Conservation (phyloP, 2,888 invertebrate species). For the Phortica okadai region DNA sequence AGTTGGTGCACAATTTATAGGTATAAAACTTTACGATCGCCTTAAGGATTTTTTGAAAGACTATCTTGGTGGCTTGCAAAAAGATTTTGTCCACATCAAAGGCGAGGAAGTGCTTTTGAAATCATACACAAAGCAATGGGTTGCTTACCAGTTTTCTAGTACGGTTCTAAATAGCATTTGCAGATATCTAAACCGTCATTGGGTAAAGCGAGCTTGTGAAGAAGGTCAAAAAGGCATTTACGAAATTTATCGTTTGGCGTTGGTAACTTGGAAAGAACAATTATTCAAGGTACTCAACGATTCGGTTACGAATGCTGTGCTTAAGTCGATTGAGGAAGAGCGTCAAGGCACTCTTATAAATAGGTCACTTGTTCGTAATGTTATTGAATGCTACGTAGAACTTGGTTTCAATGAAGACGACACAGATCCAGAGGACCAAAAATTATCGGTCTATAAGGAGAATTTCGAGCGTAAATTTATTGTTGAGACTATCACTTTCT, state of each 20-base stretch:
- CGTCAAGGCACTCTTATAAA: slow-evolving; percentile 98
- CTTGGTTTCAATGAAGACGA: slow-evolving; percentile 97
- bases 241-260: slow-evolving; percentile 97
- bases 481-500: slow-evolving; percentile 94
- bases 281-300: slow-evolving; percentile 95
- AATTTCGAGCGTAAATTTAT: slow-evolving; percentile 97
- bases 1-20: slow-evolving; percentile 97
- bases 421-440: slow-evolving; percentile 85
- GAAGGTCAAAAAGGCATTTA: slow-evolving; percentile 98
- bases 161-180: slow-evolving; percentile 98
- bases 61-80: slow-evolving; percentile 80
- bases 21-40: slow-evolving; percentile 96
- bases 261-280: slow-evolving; percentile 98
- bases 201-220: slow-evolving; percentile 99
- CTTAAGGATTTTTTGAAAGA: slow-evolving; percentile 92
- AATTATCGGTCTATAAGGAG: slow-evolving; percentile 91
- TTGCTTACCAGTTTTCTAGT: slow-evolving; percentile 98
- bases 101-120: slow-evolving; percentile 98
- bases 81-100: slow-evolving; percentile 91
- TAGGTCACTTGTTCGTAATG: slow-evolving; percentile 96
- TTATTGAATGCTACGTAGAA: slow-evolving; percentile 98
- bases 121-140: slow-evolving; percentile 98
- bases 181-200: slow-evolving; percentile 97
- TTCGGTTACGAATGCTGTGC: slow-evolving; percentile 97
- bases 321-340: slow-evolving; percentile 97